phyloP scores from a whole-genome alignment of 1,140 invertebrate species.

The Stegodyphus mimosarum region DNA sequence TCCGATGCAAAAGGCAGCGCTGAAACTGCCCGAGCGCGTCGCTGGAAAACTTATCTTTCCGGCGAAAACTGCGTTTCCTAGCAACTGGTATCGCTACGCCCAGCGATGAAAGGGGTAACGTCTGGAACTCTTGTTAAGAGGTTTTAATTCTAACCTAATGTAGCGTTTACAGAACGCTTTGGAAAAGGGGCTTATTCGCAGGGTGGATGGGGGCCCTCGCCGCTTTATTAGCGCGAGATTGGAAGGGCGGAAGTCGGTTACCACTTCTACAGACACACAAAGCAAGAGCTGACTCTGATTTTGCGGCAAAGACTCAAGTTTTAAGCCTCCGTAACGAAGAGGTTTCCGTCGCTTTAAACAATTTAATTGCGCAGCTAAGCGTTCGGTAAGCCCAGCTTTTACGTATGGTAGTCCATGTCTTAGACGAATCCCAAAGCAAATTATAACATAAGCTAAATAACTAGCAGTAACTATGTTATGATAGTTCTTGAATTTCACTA shows the following conservation, averaged over 20 bases:
- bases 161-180: conserved; percentile 14
- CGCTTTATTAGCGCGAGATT: conserved; percentile 24
- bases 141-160: conserved; percentile 46
- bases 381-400: too few relatives aligned
- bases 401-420: too few relatives aligned
- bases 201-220: neutral
- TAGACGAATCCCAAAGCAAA: too few relatives aligned
- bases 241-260: neutral
- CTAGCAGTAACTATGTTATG: too few relatives aligned
- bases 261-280: neutral
- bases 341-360: neutral
- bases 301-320: too few relatives aligned
- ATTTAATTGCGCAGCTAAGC: neutral
- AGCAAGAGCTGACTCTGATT: neutral
- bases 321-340: neutral
- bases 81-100: conserved; percentile 3
- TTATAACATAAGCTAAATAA: too few relatives aligned
- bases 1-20: conserved; percentile 22
- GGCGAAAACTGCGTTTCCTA: conserved; percentile 36
- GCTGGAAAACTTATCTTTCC: conserved; percentile 19
- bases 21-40: conserved; percentile 14
- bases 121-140: conserved; percentile 30
- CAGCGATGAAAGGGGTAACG: conserved; percentile 19
- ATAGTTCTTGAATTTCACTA: too few relatives aligned
- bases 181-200: conserved; percentile 9